phyloP scores from a whole-genome alignment of 2,797 vertebrate genomes.

The Micrastur ruficollis region DNA sequence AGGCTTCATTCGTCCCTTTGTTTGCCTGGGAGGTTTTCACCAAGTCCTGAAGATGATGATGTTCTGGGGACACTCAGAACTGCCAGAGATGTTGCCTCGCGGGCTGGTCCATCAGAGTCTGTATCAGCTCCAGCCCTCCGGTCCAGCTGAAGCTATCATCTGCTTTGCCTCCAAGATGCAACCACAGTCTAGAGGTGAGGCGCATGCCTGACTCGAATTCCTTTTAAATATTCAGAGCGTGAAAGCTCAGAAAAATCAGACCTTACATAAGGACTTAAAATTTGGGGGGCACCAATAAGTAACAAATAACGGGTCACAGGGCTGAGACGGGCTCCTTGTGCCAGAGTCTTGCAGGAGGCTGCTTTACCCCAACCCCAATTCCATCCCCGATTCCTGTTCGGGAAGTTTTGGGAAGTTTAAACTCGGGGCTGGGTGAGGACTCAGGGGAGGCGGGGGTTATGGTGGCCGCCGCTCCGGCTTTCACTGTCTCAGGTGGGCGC shows the following conservation, averaged over 20 bases:
- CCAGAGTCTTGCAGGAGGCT: neutral
- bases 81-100: neutral
- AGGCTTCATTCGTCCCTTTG: neutral
- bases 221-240: neutral
- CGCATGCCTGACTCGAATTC: neutral
- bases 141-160: neutral
- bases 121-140: fast-evolving
- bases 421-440: neutral
- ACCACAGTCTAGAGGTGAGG: neutral
- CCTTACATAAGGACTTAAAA: neutral
- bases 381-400: neutral
- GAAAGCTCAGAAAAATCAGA: neutral
- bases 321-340: neutral
- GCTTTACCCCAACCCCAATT: fast-evolving
- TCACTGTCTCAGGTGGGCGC: neutral
- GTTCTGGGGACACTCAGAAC: neutral
- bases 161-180: neutral
- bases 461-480: neutral
- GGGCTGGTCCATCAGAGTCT: neutral
- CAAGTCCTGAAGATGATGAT: neutral
- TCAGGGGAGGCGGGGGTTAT: neutral
- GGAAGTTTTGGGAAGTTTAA: neutral
- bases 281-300: neutral
- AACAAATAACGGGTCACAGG: neutral
- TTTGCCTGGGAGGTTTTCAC: neutral